Base-by-base conservation (phyloP, 2,888 invertebrate species). In the Watsonalla cultraria region DNA sequence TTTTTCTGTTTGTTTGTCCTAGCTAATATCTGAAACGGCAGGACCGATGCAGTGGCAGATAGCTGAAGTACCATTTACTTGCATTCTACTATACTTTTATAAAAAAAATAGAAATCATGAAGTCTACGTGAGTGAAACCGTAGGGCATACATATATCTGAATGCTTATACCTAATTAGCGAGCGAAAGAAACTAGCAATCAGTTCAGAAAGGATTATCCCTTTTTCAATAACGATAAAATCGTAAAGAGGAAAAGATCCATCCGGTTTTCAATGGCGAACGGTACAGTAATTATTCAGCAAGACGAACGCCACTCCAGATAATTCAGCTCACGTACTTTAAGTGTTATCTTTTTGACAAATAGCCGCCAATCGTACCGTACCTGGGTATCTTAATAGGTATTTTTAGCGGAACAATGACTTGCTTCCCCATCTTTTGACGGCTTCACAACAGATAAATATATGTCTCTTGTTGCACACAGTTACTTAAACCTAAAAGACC, bases 301-400 rank as follows among this genome's bases (percentile, higher is more conserved):
- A 84, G 85, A 86, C 77, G 83, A 81, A 86, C 80, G 76, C 72
- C 79, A 72, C 76, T 79, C 73, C 72, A 86, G 86, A 86, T 86
- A 85, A 85, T 81, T 81, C 77, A 65, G 73, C 81, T 77, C 87
- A 87, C 87, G 87, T 85, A 76, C 42, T 42, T 5, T 11, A 73
- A 68, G 67, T 75, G 75, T 84, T 88, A 88, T 87, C 87, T 80
- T 70, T 73, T 82, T 86, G 87, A 86, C 87, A 87, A 87, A 87
- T 87, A 86, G 80, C 76, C 65, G 73, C 76, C 70, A 72, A 76
- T 72, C 75, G 80, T 68, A 72, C 70, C 71, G 73, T 67, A 62
- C 57, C 79, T 74, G 74, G 78, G 74, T 78, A 81, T 80, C 77
- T 76, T 77, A 76, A 78, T 76, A 70, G 66, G 62, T 64, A 56